These are phyloP conservation scores for Arremon brunneinucha DNA, from an alignment of 2,797 vertebrate genomes.

Conservation along the genomic window DNA sequence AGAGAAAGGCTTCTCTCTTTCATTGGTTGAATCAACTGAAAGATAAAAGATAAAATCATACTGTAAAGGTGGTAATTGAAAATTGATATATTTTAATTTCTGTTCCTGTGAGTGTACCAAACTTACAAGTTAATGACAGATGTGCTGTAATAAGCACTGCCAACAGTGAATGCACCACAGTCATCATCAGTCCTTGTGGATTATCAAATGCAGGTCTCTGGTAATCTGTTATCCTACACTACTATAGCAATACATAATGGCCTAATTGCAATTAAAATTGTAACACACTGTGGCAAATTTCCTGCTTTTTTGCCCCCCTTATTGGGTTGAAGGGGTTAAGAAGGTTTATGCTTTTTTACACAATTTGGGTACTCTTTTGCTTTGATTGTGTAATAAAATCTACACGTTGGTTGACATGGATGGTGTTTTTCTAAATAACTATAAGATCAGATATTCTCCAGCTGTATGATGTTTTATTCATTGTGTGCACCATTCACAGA, in stretches of 20 bases:
- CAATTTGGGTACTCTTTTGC: neutral
- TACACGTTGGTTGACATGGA: neutral
- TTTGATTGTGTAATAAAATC: neutral
- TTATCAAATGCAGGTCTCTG: neutral
- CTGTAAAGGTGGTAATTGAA: neutral
- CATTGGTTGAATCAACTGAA: neutral
- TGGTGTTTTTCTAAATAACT: neutral
- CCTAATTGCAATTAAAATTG: neutral
- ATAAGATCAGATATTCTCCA: neutral
- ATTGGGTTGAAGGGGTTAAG: neutral
- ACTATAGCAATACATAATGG: neutral
- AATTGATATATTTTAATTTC: neutral
- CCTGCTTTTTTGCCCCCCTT: neutral
- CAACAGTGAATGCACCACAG: neutral
- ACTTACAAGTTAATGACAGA: fast-evolving
- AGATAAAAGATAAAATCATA: neutral
- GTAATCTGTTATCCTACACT: neutral
- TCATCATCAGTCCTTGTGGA: neutral
- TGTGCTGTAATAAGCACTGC: neutral
- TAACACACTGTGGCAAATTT: neutral
- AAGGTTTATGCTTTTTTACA: neutral
- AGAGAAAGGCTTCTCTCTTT: neutral
- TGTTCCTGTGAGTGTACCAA: neutral
- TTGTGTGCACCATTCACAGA: neutral
- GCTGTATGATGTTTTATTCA: neutral